phyloP scores from a whole-genome alignment of 2,113 vertebrate species.

The Urocolius indicus region DNA sequence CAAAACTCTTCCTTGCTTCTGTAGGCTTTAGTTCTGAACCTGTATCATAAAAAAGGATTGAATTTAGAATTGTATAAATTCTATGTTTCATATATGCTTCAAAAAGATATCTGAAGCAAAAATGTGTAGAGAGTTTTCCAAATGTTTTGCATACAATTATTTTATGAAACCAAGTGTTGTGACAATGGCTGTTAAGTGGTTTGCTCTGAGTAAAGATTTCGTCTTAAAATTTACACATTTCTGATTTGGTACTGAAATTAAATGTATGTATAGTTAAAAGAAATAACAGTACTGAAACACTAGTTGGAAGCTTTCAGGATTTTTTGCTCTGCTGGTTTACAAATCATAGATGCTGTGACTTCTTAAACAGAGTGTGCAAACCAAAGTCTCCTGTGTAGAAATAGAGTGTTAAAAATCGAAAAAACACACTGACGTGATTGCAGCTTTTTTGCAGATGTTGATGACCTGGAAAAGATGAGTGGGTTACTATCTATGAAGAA shows the following conservation, averaged over 20 bases:
- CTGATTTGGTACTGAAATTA: neutral
- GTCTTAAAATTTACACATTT: neutral
- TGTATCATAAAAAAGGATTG: neutral
- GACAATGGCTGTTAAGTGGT: neutral
- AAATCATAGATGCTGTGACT: neutral
- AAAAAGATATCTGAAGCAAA: neutral
- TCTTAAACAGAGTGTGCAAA: neutral
- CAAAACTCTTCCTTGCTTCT: neutral
- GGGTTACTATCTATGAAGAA: neutral
- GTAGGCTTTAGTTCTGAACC: neutral
- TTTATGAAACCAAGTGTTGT: neutral
- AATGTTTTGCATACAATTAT: neutral
- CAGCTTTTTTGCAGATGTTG: neutral
- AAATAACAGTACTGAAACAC: neutral
- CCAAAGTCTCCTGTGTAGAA: neutral
- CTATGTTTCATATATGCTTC: neutral
- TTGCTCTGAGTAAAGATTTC: neutral
- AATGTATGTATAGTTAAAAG: neutral
- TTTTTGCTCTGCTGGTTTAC: neutral
- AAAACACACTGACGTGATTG: neutral
- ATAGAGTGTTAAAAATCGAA: neutral
- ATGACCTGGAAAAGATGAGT: conserved; percentile 5
- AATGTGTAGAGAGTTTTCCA: neutral
- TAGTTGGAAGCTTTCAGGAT: neutral
- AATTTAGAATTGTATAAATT: neutral